Base-by-base conservation (phyloP, 2,888 invertebrate genomes). In the Noctua fimbriata region DNA sequence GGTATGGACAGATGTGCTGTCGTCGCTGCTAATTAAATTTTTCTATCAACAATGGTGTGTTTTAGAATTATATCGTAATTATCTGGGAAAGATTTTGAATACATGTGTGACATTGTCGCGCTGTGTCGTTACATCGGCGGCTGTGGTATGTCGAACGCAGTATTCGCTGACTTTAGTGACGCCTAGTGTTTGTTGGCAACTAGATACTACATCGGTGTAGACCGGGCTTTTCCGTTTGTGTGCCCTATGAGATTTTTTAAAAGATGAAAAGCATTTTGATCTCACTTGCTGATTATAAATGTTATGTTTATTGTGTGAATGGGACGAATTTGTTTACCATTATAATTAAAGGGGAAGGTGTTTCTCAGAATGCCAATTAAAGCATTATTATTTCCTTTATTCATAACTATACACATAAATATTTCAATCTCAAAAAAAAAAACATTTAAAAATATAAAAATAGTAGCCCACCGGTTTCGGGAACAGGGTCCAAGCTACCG, bases 81-180 rank as follows among this genome's bases (percentile, higher is more conserved):
- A 83, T 88, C 77, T 89, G 84, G 76, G 86, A 88, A 89, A 73
- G 65, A 74, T 73, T 36, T 73, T 82, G 70, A 86, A 82, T 86
- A 55, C 60, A 41, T 77, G 32, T 77, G 81, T 79, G 87, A 84
- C 73, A 79, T 79, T 83, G 79, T 71, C 18, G 32, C 41, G 14
- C 9, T 71, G 52, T 78, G 63, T 80, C 63, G 69, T 73, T 79
- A 44, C 21, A 36, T 71, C 24, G 60, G 63, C 24, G 60, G 69
- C 49, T 58, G 0, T 84, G 73, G 60, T 69, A 58, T 69, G 69
- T 73, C 69, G 60, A 84, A 69, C 41, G 3, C 1, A 6, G 16
- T 21, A 28, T 41, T 55, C 28, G 21, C 32, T 52, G 21, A n/a
- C 58, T 49, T 47, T 41, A 1, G 52, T 55, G 36, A 72, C 24